Percentiles rank a stretch among this genome's conserved stretches.
Conservation (phyloP, 35 echinoderm and acorn worm genomes). For the Heliocidaris tuberculata region DNA sequence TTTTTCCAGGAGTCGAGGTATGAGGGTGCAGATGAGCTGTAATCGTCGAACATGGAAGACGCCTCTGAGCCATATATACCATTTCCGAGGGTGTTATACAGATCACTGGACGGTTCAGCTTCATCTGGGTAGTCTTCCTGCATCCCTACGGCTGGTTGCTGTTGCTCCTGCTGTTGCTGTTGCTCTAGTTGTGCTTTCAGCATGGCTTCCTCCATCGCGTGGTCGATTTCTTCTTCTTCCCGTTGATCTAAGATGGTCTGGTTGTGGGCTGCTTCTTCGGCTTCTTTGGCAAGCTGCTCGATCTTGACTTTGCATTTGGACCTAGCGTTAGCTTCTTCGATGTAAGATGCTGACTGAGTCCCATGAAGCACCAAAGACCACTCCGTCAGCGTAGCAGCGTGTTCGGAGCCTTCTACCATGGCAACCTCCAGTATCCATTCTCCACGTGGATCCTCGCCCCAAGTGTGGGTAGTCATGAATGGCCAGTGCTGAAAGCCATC, state of each 20-base stretch:
- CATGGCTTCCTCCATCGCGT: not conserved
- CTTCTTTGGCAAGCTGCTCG: conserved; percentile 51
- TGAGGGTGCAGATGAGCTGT: conserved; percentile 33
- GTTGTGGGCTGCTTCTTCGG: conserved; percentile 33
- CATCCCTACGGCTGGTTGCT: not conserved
- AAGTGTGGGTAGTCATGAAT: conserved; percentile 98
- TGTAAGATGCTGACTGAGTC: conserved; percentile 83
- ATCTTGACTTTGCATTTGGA: conserved; percentile 63
- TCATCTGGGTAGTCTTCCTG: conserved; percentile 18
- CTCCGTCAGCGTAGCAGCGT: conserved; percentile 73
- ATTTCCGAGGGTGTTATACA: not conserved
- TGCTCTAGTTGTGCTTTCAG: not conserved
- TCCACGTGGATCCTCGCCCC: conserved; percentile 90
- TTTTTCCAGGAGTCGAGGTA: conserved; percentile 35
- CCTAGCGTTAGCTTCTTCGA: conserved; percentile 73
- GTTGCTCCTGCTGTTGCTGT: not conserved
- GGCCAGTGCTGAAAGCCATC: conserved; percentile 97
- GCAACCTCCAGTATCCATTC: conserved; percentile 92
- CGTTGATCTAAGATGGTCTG: not conserved
- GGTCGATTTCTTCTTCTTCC: conserved; percentile 27
- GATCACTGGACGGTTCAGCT: conserved; percentile 32
- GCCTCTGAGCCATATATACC: conserved; percentile 22
- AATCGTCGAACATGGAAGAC: conserved; percentile 19
- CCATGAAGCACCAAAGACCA: conserved; percentile 96
- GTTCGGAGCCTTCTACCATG: conserved; percentile 64